Conservation (phyloP, 2,797 vertebrate genomes). For the Hippocampus kuda region DNA sequence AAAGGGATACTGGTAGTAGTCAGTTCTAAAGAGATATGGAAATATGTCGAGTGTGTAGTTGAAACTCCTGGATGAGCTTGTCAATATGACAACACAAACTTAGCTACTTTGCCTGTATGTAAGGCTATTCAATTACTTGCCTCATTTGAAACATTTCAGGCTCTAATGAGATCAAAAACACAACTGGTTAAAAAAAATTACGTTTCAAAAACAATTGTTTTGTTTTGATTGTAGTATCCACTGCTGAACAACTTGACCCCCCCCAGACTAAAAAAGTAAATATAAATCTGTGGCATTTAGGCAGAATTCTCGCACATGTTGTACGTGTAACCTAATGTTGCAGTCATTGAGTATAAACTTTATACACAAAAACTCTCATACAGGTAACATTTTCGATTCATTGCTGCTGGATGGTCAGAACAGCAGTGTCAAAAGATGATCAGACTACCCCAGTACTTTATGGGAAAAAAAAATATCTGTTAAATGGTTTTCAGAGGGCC, state of each 20-base stretch:
- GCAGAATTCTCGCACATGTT: not conserved
- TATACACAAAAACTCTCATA: not conserved
- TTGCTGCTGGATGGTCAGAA: not conserved
- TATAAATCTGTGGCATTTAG: not conserved
- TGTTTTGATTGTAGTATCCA: not conserved
- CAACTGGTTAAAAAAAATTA: not conserved
- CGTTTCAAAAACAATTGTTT: too few species aligned
- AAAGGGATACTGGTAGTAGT: not conserved
- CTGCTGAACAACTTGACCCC: not conserved
- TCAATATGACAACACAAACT: too few species aligned
- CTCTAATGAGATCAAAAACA: too few species aligned
- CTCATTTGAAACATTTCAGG: too few species aligned
- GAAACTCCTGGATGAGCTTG: not conserved
- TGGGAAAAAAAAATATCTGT: conserved; percentile 23
- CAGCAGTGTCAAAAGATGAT: not conserved
- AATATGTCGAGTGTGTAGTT: not conserved
- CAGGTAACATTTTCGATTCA: not conserved
- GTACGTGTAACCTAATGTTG: not conserved
- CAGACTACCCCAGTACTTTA: not conserved
- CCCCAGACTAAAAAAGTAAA: not conserved
- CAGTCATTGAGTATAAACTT: not conserved
- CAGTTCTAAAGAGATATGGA: too few species aligned
- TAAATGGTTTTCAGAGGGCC: not conserved
- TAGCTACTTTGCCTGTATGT: too few species aligned
- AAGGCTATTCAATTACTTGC: too few species aligned